A percentile compares a stretch with the other conserved stretches of the same genome.
Evolutionary conservation across 1,140 invertebrate genomes (phyloP).

Genomic region (Metaphire vulgaris): DNA sequence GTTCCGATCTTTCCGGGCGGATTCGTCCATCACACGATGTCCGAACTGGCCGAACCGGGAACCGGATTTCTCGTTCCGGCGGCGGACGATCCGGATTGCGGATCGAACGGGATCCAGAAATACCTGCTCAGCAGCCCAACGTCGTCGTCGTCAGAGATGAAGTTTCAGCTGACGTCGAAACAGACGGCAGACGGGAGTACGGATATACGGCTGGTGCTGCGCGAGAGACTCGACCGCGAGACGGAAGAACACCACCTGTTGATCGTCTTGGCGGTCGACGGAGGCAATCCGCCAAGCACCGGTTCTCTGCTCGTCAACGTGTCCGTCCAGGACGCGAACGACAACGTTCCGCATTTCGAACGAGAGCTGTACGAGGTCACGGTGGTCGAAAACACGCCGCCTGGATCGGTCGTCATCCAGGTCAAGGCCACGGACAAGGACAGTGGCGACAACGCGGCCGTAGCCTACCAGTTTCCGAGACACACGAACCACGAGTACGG

Average conservation of each 20-base stretch:
- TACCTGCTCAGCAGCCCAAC: conserved; percentile 6
- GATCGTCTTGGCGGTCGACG: conserved; percentile 10
- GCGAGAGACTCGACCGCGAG: conserved; percentile 17
- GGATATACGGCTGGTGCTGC: background rate
- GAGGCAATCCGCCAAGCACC: background rate
- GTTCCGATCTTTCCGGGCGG: conserved; percentile 65
- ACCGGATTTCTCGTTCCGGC: conserved; percentile 59
- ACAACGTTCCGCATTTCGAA: conserved; percentile 12
- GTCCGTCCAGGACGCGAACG: conserved; percentile 11
- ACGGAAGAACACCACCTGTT: background rate
- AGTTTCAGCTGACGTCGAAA: background rate
- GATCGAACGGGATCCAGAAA: conserved; percentile 7
- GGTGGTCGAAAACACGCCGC: conserved; percentile 4
- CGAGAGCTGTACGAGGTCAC: conserved; percentile 43
- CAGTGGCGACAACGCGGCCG: background rate
- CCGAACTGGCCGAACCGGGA: conserved; percentile 50
- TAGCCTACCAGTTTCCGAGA: background rate
- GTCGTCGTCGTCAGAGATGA: background rate
- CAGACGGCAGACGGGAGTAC: conserved; percentile 10
- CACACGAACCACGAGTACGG: background rate
- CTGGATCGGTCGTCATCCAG: background rate
- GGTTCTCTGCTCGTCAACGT: conserved; percentile 16
- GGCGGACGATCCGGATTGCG: conserved; percentile 24
- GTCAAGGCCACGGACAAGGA: conserved; percentile 15
- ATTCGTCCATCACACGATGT: conserved; percentile 33